Evolutionary conservation across 2,797 vertebrate species (phyloP), one percentile per base, ranked within the genome.

Genomic region (Microctenopoma lineatum): DNA sequence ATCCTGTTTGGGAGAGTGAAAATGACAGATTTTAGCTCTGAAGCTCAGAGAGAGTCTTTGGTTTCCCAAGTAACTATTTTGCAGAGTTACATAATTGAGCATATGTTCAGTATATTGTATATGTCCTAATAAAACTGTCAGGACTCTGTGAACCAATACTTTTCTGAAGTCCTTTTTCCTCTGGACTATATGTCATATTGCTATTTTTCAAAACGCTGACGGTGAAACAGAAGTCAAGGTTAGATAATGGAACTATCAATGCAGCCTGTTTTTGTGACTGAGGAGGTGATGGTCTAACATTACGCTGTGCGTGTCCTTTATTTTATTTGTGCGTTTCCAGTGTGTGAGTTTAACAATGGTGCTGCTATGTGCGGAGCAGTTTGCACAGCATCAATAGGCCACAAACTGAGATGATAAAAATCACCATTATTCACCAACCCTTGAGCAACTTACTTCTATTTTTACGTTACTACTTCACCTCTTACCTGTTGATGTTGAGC

Each of bases 111-210:
- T 59, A 62, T 69, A 21, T 2, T 21, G 21, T 21, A 71, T 77
- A 71, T 39, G 58, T 85, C 83, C 85, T 77, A 79, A 83, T 89
- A 84, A 87, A 87, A 60, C 78, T 89, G 85, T 87, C 89, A 80
- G 21, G 47, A 48, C 70, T 84, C 51, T 15, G 66, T 63, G 64
- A 65, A 62, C 38, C 73, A 48, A 55, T 14, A 0, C 46, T 57
- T 36, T 44, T 61, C 45, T 76, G 46, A 7, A 38, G 11, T 52
- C 32, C 42, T 12, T n/a, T 48, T 47, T 25, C 45, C 34, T 42
- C 47, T 27, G 1, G 10, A 11, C 42, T 41, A 1, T 52, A 14
- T 34, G 5, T 10, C 1, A 11, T 12, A 38, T 14, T 9, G n/a
- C 8, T 12, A 0, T 32, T 56, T 48, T 57, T 2, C 42, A 59